Conservation (phyloP, 2,888 invertebrate species). For the Acrobasis consociella region DNA sequence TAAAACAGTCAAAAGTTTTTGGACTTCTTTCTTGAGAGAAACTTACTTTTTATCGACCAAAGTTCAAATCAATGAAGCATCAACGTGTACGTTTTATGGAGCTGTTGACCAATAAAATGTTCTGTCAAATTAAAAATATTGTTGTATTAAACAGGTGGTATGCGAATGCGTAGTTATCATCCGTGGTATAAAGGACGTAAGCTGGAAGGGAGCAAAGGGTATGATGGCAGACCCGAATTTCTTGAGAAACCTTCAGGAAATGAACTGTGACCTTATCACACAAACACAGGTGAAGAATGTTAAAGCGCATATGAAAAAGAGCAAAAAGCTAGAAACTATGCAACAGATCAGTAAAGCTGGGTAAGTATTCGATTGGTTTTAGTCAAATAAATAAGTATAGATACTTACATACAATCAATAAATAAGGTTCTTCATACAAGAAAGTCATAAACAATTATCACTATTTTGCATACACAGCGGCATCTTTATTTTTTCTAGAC, state of each 20-base stretch:
- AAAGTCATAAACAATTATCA: too few species aligned
- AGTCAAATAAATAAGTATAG: too few species aligned
- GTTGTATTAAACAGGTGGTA: conserved; percentile 77
- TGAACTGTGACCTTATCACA: conserved; percentile 92
- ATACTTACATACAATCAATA: too few species aligned
- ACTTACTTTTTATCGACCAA: too few species aligned
- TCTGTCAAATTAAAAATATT: background rate
- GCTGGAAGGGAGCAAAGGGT: conserved; percentile 94
- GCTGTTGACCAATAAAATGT: too few species aligned
- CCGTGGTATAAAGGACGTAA: conserved; percentile 91
- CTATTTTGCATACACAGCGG: too few species aligned
- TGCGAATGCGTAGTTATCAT: conserved; percentile 95
- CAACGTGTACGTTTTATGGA: too few species aligned
- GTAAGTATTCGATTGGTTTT: conserved; percentile 34
- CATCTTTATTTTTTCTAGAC: too few species aligned
- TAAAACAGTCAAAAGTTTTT: too few species aligned
- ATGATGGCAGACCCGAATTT: conserved; percentile 97
- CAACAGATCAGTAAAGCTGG: conserved; percentile 92
- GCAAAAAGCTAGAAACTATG: conserved; percentile 91
- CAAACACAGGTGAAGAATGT: conserved; percentile 87
- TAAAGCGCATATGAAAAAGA: conserved; percentile 87
- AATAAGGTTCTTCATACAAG: too few species aligned
- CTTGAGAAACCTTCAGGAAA: conserved; percentile 89
- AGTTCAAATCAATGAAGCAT: too few species aligned
- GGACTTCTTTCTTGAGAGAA: too few species aligned